Conservation (phyloP, 2,113 vertebrate species). For the Kobus ellipsiprymnus region DNA sequence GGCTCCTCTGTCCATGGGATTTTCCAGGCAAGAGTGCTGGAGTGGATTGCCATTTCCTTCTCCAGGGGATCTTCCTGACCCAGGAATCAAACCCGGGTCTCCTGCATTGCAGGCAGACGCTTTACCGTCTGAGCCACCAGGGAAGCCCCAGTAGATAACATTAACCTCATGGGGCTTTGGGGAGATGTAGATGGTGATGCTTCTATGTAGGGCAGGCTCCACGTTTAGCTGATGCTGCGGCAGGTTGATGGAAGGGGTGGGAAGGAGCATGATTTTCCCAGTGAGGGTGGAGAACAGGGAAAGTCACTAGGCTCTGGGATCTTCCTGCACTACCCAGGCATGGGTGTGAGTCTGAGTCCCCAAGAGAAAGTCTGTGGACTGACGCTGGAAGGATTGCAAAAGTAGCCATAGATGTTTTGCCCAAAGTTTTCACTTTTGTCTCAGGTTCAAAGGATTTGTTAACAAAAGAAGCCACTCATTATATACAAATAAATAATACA, state of each 20-base stretch:
- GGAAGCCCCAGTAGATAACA: not conserved
- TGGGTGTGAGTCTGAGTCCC: not conserved
- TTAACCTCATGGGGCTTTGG: not conserved
- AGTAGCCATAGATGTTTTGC: not conserved
- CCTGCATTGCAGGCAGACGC: too few species aligned
- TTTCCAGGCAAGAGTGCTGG: too few species aligned
- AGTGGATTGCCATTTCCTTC: too few species aligned
- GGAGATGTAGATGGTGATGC: not conserved
- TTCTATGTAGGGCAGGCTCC: not conserved
- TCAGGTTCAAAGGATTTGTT: not conserved
- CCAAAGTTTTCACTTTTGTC: not conserved
- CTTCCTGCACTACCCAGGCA: not conserved
- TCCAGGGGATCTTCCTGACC: too few species aligned
- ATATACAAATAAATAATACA: not conserved
- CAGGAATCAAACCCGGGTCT: too few species aligned
- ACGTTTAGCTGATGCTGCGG: not conserved
- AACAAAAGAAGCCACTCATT: not conserved
- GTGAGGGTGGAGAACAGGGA: not conserved
- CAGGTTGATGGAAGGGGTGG: not conserved
- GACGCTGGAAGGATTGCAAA: not conserved
- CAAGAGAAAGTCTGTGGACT: not conserved
- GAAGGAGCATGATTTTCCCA: accelerated
- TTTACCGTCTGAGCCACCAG: too few species aligned
- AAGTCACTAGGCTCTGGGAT: not conserved
- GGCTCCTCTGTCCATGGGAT: too few species aligned